These are phyloP conservation scores for Gymnosoma rotundatum DNA, from an alignment of 2,888 invertebrate species.

Conservation along the genomic window DNA sequence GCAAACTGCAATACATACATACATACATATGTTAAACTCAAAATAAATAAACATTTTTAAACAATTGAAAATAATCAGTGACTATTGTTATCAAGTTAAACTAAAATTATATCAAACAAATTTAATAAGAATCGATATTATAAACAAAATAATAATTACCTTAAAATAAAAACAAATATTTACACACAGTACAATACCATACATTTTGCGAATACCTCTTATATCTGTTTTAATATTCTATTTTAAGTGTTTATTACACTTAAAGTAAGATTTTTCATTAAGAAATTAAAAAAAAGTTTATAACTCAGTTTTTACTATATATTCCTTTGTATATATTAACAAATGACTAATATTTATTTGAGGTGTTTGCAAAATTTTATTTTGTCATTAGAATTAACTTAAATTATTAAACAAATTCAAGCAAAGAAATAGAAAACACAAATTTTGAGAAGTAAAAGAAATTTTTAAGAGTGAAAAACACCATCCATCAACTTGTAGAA, in stretches of 20 bases:
- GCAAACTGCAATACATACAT: too few relatives aligned
- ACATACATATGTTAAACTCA: neutral
- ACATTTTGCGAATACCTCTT: too few relatives aligned
- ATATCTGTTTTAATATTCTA: too few relatives aligned
- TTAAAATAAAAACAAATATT: slow-evolving; percentile 18
- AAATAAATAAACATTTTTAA: slow-evolving; percentile 2
- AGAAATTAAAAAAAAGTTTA: too few relatives aligned
- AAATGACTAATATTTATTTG: slow-evolving; percentile 65
- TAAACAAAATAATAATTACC: neutral
- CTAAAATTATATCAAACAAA: slow-evolving; percentile 1
- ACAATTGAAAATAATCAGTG: slow-evolving; percentile 33
- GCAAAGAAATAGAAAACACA: neutral
- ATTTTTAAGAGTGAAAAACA: too few relatives aligned
- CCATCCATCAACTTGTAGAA: too few relatives aligned
- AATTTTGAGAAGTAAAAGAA: neutral
- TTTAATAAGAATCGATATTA: neutral
- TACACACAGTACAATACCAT: neutral
- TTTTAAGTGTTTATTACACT: too few relatives aligned
- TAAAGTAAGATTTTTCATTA: too few relatives aligned
- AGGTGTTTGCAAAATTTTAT: slow-evolving; percentile 56
- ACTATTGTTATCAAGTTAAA: slow-evolving; percentile 14
- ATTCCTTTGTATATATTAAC: slow-evolving; percentile 21
- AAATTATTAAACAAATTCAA: neutral
- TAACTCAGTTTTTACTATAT: too few relatives aligned
- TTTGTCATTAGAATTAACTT: slow-evolving; percentile 21